These are phyloP conservation scores for Condylura cristata DNA, from an alignment of 2,113 vertebrate species.

Conservation along the genomic window DNA sequence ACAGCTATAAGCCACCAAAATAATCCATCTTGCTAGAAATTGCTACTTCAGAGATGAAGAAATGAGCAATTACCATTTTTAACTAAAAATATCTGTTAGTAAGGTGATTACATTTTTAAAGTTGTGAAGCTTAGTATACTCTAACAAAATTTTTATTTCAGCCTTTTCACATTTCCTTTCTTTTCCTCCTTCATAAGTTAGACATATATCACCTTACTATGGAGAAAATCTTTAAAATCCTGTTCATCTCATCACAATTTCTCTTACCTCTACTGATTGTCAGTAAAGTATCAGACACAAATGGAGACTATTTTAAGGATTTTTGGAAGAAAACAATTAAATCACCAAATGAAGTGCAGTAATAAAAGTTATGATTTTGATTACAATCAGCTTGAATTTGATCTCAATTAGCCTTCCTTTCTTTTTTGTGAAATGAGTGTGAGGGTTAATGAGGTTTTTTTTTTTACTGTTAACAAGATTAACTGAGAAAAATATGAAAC, in stretches of 20 bases:
- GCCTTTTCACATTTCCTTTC: not conserved
- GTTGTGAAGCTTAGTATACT: not conserved
- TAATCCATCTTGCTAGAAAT: not conserved
- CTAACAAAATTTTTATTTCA: not conserved
- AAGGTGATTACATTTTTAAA: not conserved
- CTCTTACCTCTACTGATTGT: not conserved
- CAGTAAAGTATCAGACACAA: not conserved
- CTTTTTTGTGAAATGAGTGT: not conserved
- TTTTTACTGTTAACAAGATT: not conserved
- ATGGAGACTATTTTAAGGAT: not conserved
- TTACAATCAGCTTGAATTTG: not conserved
- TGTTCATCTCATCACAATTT: not conserved
- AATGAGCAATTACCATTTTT: not conserved
- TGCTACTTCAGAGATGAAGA: not conserved
- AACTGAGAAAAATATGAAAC: not conserved
- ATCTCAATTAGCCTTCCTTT: not conserved
- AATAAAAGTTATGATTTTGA: not conserved
- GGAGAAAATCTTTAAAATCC: not conserved
- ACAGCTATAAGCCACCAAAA: conserved; percentile 57
- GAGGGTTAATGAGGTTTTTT: not conserved
- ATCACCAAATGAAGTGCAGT: not conserved
- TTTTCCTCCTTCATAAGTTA: not conserved
- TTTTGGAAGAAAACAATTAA: not conserved
- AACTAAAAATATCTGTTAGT: conserved; percentile 9
- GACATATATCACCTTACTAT: not conserved